Base-by-base conservation (phyloP, 2,888 invertebrate genomes). In the Drosophila rubida region DNA sequence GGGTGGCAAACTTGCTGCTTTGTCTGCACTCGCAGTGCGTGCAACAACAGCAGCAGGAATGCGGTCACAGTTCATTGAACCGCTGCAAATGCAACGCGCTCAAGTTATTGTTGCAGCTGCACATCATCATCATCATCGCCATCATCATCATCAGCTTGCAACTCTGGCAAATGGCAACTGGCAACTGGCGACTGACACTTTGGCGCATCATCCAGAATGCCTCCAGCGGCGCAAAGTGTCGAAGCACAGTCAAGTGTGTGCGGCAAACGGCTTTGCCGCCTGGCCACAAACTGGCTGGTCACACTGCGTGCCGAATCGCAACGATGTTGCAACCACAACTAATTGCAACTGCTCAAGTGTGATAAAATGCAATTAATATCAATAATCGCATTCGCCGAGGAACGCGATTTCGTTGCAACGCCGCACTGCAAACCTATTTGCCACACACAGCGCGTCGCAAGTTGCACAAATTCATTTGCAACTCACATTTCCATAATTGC, bases 61-160 rank as follows among this genome's bases (percentile, higher is more conserved):
- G 80, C 83, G 80, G 80, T 80, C 83, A 83, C 80, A 81, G 80
- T 83, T 83, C 80, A 75, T 83, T 81, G 80, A 83, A 83, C 80
- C 75, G 53, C 70, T 80, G 69, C 72, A 78, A 64, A 73, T 61
- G 69, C 57, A 61, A 62, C 72, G 75, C 64, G 66, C 65, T 50
- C 58, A 42, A 42, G 67, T 27, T 59, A 23, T 35, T 32, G 54
- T 19, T 64, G 71, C 48, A 44, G 59, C 55, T 55, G 63, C 59
- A 39, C 70, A n/a, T n/a, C n/a, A n/a, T n/a, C n/a, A n/a, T n/a
- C n/a, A n/a, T n/a, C n/a, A n/a, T n/a, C n/a, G n/a, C n/a, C n/a
- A n/a, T n/a, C n/a, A n/a, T n/a, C n/a, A n/a, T n/a, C n/a, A n/a
- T n/a, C n/a, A n/a, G n/a, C n/a, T n/a, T 9, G 11, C 30, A 32